These are phyloP conservation scores for Notamacropus eugenii DNA, from an alignment of 2,797 vertebrate species.

Conservation along the genomic window DNA sequence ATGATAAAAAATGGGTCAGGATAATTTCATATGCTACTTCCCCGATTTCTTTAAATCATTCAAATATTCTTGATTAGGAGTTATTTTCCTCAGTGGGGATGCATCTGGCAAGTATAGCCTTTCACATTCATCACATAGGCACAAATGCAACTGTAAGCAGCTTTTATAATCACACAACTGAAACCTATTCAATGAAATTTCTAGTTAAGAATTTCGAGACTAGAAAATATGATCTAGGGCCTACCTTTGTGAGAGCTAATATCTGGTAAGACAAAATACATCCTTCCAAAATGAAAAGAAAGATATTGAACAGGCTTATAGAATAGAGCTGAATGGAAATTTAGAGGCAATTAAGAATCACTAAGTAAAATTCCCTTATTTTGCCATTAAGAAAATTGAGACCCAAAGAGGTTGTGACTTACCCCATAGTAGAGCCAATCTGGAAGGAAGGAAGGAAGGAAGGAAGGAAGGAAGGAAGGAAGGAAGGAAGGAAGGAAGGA, in stretches of 20 bases:
- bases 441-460: too few relatives aligned
- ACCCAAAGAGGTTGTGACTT: background rate
- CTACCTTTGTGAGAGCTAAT: constrained; percentile 28
- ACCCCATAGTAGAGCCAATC: too few relatives aligned
- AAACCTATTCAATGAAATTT: constrained; percentile 1
- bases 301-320: background rate
- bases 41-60: background rate
- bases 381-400: constrained; percentile 39
- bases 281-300: background rate
- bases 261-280: constrained; percentile 42
- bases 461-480: too few relatives aligned
- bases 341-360: too few relatives aligned
- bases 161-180: background rate
- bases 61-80: background rate
- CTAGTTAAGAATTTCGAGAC: constrained; percentile 39
- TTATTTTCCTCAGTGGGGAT: background rate
- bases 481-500: too few relatives aligned
- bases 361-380: background rate
- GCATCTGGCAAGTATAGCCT: background rate
- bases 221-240: background rate
- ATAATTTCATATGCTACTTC: background rate
- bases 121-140: background rate
- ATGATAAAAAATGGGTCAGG: background rate
- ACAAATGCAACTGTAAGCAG: background rate
- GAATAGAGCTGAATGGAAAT: background rate